Evolutionary conservation across 2,888 invertebrate species (phyloP), one percentile per base, ranked within the genome.

Genomic region (Chymomyza caudatula): DNA sequence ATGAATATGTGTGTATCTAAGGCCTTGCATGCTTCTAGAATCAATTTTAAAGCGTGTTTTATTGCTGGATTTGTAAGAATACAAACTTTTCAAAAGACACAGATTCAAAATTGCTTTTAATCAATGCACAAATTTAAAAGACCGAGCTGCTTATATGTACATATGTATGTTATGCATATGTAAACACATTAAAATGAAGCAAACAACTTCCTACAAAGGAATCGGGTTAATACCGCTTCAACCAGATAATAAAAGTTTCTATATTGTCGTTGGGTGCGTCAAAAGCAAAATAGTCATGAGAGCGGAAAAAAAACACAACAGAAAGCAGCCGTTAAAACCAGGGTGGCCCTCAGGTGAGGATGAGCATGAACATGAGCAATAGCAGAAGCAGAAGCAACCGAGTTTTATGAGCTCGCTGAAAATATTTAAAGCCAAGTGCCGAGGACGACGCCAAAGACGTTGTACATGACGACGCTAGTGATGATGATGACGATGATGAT

Each of bases 361-460:
- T 37, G 29, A 37, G 29, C 29, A 29, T 29, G 29, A 29, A 2
- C 29, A 29, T 29, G 29, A 29, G 29, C 29, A 37, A 2, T 2
- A 37, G 29, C 29, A 37, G 29, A 37, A 37, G 29, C 29, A 37
- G 65, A 65, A 75, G 68, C 65, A 80, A 75, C 81, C 67, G 77
- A 80, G 71, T 78, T 79, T 83, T 79, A 83, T 65, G 80, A 59
- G 71, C 64, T 69, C 57, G 56, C 62, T 69, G 68, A 75, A 69
- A 37, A 37, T 13, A 37, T 37, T 67, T 71, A 76, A 82, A 78
- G 73, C 71, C 29, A 37, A 37, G 29, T 37, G 29, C 29, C 29
- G 29, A 37, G 29, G 29, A 37, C 29, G 29, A 4, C 11, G 11
- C 29, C 29, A 37, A 37, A 37, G 11, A 37, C 11, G 29, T 37